Evolutionary conservation across 2,113 vertebrate genomes (phyloP).

Genomic region (Eulemur rufifrons): DNA sequence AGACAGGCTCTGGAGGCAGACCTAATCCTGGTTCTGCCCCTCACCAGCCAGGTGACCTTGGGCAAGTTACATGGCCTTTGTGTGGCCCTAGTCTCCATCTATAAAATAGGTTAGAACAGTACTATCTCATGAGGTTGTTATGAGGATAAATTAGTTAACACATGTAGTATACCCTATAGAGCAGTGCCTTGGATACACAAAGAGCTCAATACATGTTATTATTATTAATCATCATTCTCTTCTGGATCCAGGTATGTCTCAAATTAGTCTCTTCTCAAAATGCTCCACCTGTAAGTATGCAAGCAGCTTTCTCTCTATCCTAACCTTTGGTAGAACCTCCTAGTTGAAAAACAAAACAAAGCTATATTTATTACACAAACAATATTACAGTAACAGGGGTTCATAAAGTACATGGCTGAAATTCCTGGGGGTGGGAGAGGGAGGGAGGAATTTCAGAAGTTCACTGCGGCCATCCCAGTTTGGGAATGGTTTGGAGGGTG

Average conservation of each 20-base stretch:
- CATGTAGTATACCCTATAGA: not conserved
- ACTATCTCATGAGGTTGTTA: not conserved
- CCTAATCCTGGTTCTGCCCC: not conserved
- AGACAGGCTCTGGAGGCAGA: not conserved
- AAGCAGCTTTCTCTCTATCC: not conserved
- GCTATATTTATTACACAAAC: not conserved
- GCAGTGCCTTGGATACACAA: not conserved
- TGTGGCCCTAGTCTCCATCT: not conserved
- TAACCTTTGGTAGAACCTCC: not conserved
- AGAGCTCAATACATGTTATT: not conserved
- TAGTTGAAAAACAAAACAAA: constrained; percentile 49
- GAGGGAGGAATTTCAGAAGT: not conserved
- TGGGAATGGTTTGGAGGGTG: not conserved
- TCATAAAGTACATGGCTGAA: not conserved
- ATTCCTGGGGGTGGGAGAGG: not conserved
- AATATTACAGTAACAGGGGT: not conserved
- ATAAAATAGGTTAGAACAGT: not conserved
- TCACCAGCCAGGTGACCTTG: not conserved
- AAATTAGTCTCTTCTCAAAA: not conserved
- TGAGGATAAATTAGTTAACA: not conserved
- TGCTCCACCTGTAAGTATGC: not conserved
- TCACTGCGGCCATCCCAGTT: not conserved
- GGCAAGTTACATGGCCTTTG: not conserved
- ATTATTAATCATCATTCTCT: not conserved
- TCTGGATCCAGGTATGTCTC: not conserved